Evolutionary conservation across 2,113 vertebrate genomes (phyloP).

Genomic region (Austrofundulus limnaeus): DNA sequence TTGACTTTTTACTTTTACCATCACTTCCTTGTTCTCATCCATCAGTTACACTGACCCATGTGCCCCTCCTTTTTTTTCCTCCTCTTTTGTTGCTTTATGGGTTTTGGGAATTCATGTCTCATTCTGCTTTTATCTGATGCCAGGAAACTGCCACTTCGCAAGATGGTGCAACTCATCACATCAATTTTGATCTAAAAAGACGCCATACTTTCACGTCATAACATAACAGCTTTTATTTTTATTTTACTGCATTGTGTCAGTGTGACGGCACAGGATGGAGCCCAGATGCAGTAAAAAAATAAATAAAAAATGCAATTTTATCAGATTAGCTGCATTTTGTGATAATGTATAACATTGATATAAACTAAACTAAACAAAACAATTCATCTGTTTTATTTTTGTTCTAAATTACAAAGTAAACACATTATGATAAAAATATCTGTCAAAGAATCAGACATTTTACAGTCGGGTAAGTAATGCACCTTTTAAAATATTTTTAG

Average conservation of each 20-base stretch:
- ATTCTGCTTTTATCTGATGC: constrained; percentile 8
- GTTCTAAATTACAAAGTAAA: no score
- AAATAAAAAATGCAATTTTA: background rate
- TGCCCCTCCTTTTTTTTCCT: background rate
- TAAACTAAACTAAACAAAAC: background rate
- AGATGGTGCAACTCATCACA: constrained; percentile 3
- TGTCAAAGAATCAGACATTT: no score
- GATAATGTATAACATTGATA: background rate
- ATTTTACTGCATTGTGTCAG: constrained; percentile 5
- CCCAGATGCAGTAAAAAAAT: background rate
- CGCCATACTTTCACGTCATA: background rate
- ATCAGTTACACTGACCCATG: background rate
- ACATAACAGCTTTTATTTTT: constrained; percentile 10
- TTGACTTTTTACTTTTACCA: background rate
- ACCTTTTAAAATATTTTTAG: no score
- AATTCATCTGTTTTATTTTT: no score
- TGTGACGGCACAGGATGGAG: background rate
- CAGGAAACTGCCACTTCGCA: constrained; percentile 10
- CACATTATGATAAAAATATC: no score
- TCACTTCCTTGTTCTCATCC: constrained; percentile 2
- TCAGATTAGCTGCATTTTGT: background rate
- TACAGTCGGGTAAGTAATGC: no score
- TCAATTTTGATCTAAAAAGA: constrained; percentile 6
- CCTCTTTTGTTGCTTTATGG: background rate
- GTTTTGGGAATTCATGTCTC: background rate